Conservation (phyloP, 2,888 invertebrate genomes). For the Rotaria macrura region DNA sequence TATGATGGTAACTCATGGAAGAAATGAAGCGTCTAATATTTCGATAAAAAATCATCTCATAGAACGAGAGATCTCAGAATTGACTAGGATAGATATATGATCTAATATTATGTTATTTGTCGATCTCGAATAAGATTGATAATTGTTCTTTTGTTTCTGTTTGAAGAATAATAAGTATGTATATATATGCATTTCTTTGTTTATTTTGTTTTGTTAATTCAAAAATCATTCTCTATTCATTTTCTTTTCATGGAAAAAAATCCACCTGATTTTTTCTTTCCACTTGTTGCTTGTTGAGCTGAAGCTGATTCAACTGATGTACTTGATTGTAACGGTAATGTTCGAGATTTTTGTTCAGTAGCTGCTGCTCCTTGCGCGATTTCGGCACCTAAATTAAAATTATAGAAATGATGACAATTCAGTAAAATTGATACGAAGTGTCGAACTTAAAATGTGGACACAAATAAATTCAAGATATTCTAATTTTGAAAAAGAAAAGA, state of each 20-base stretch:
- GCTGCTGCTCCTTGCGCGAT: neutral
- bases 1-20: neutral
- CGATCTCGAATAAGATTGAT: neutral
- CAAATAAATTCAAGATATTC: too few species aligned
- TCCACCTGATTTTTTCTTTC: constrained; percentile 9
- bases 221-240: neutral
- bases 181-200: neutral
- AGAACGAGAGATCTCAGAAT: neutral
- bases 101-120: neutral
- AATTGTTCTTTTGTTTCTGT: neutral
- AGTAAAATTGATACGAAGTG: too few species aligned
- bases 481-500: too few species aligned
- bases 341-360: constrained; percentile 14
- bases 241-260: constrained; percentile 13
- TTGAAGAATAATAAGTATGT: neutral
- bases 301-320: neutral
- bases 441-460: too few species aligned
- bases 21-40: neutral
- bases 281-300: neutral
- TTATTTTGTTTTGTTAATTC: neutral
- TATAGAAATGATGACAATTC: too few species aligned
- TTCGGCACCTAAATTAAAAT: neutral
- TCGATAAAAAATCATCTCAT: neutral
- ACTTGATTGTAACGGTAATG: constrained; percentile 6
- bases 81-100: neutral